These are phyloP conservation scores for Misgurnus mizolepis DNA, from an alignment of 2,113 vertebrate species.

Conservation along the genomic window DNA sequence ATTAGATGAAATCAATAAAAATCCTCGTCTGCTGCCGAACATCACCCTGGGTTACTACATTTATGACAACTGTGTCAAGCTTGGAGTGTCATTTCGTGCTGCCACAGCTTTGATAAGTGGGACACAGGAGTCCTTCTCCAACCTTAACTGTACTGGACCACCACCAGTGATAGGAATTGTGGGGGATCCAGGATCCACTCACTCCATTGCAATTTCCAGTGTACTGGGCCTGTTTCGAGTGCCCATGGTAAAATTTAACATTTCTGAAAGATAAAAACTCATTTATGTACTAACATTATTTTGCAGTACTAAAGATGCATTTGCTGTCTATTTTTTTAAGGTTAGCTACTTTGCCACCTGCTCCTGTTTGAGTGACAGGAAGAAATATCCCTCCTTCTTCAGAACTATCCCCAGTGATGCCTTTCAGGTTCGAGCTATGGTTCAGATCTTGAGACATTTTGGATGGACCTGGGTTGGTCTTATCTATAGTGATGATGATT, in stretches of 20 bases:
- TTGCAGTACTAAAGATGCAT: background rate
- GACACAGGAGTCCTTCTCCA: background rate
- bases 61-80: conserved; percentile 48
- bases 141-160: conserved; percentile 2
- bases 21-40: conserved; percentile 52
- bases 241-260: conserved; percentile 56
- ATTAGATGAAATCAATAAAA: conserved; percentile 59
- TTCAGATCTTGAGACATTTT: conserved; percentile 60
- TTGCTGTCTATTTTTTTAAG: conserved; percentile 26
- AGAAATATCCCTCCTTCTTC: conserved; percentile 59
- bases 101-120: conserved; percentile 52
- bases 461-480: conserved; percentile 67
- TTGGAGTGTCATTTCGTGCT: conserved; percentile 57
- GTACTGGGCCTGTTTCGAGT: conserved; percentile 59
- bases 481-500: conserved; percentile 66
- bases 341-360: conserved; percentile 60
- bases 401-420: conserved; percentile 61
- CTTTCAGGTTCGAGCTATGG: conserved; percentile 61
- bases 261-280: background rate
- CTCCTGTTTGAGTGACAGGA: conserved; percentile 55
- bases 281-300: background rate
- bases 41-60: conserved; percentile 55
- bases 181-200: conserved; percentile 60
- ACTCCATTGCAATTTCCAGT: conserved; percentile 61
- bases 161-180: conserved; percentile 37